Base-by-base conservation (phyloP, 2,888 invertebrate genomes). In the Tinea semifulvella region DNA sequence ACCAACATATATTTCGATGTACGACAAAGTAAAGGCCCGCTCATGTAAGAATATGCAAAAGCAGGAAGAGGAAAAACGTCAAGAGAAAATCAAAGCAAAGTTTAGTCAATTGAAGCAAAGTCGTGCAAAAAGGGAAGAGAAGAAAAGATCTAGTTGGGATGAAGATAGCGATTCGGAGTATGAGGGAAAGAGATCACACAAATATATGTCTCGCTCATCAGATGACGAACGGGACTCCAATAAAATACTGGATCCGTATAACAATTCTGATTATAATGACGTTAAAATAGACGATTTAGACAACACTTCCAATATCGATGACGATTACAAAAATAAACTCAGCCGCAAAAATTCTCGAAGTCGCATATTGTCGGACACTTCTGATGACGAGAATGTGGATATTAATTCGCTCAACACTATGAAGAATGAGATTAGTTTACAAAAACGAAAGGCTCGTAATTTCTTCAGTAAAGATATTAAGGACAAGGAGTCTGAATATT, bases 1-100 rank as follows among this genome's bases (percentile, higher is more conserved):
- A 48, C 94, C 95, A 1, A 88, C 91, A 7, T 96, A 95, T 63
- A 93, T 96, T 48, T 96, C 96, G 7, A 98, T 98, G 97, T 98
- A 98, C 66, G 97, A 97, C 65, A 97, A 97, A 74, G 95, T 96
- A 0, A 96, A 96, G 69, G 95, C 95, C 2, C 86, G 95, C 28
- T 94, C 95, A 17, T 94, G 94, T 57, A 94, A 95, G 69, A 95
- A 94, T 65, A 92, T 94, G 90, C 92, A 94, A 64, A 94, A 94
- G 62, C 89, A 93, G 62, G 92, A 92, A 61, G 94, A 94, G 67
- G 92, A 94, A 68, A 93, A 93, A 63, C 84, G 90, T 0, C 88
- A 89, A 65, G 88, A 91, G 65, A 94, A 94, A 61, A 88, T 92
- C 44, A 92, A 94, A 68, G 94, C 94, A 6, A 94, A 94, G 69